A percentile compares a stretch with the other conserved stretches of the same genome.
These are phyloP conservation scores for Prionailurus viverrinus DNA, from an alignment of 2,113 vertebrate species.

Conservation along the genomic window DNA sequence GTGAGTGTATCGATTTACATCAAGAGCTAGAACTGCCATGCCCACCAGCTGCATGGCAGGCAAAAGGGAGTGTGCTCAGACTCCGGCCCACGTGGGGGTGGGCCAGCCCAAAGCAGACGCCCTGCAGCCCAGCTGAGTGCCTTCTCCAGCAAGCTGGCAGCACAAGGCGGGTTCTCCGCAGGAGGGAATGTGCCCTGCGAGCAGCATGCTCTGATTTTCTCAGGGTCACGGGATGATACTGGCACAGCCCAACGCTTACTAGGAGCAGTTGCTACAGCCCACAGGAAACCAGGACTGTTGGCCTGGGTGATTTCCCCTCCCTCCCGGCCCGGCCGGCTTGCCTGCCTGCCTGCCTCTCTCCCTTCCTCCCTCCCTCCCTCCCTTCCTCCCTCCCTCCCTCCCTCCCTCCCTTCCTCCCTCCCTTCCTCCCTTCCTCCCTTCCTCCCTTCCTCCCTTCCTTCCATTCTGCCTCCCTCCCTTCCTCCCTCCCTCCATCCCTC, in stretches of 20 bases:
- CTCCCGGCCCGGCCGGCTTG: rapidly evolving
- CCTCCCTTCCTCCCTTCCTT: too few relatives aligned
- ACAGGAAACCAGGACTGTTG: not conserved
- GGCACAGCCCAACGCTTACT: not conserved
- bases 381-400: too few relatives aligned
- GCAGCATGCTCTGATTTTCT: not conserved
- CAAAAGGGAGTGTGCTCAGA: not conserved
- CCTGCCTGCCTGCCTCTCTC: too few relatives aligned
- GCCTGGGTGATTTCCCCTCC: not conserved
- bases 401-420: too few relatives aligned
- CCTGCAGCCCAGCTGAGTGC: too few relatives aligned
- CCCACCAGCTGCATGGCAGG: not conserved
- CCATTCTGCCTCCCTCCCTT: rapidly evolving
- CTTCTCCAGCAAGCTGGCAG: not conserved
- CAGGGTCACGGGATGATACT: not conserved
- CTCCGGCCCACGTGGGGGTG: not conserved
- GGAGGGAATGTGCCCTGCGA: not conserved
- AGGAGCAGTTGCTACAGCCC: not conserved
- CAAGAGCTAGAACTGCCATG: not conserved
- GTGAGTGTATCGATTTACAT: constrained; percentile 13
- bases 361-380: rapidly evolving
- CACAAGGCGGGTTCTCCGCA: not conserved
- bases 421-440: too few relatives aligned
- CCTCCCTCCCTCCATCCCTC: too few relatives aligned
- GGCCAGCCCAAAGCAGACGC: not conserved